These are phyloP conservation scores for Pelusios castaneus DNA, from an alignment of 2,113 vertebrate species.

Conservation along the genomic window DNA sequence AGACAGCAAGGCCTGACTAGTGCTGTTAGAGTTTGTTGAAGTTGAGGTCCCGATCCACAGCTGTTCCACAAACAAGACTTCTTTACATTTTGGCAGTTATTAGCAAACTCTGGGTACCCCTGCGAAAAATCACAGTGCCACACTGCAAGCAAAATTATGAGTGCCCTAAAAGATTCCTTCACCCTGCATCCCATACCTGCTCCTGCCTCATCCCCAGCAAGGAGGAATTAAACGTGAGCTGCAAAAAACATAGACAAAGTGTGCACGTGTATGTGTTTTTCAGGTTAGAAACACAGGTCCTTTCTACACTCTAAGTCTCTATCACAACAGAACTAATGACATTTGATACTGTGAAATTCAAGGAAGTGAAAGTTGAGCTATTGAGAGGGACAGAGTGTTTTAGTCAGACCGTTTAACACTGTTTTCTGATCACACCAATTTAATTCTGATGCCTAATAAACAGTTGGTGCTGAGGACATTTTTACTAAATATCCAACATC, in stretches of 20 bases:
- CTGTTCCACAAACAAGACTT: no score
- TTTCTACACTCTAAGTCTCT: not conserved
- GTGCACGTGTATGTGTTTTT: accelerated
- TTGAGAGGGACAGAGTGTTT: not conserved
- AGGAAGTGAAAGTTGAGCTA: not conserved
- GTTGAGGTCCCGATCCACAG: no score
- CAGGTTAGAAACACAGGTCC: accelerated
- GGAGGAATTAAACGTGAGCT: not conserved
- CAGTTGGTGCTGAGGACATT: not conserved
- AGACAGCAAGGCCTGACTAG: no score
- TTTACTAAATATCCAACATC: not conserved
- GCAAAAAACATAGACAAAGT: not conserved
- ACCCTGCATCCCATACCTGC: not conserved
- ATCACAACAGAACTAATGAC: not conserved
- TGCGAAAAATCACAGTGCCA: not conserved
- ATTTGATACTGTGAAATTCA: accelerated
- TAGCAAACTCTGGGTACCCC: not conserved
- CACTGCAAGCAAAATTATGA: not conserved
- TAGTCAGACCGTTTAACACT: not conserved
- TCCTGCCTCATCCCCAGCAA: not conserved
- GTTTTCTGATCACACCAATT: not conserved
- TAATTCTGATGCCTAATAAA: not conserved
- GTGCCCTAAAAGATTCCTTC: not conserved
- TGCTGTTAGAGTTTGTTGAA: no score
- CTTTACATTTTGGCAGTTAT: not conserved